A percentile compares a stretch with the other conserved stretches of the same genome.
phyloP scores from a whole-genome alignment of 2,113 vertebrate genomes.

The Panthera tigris region DNA sequence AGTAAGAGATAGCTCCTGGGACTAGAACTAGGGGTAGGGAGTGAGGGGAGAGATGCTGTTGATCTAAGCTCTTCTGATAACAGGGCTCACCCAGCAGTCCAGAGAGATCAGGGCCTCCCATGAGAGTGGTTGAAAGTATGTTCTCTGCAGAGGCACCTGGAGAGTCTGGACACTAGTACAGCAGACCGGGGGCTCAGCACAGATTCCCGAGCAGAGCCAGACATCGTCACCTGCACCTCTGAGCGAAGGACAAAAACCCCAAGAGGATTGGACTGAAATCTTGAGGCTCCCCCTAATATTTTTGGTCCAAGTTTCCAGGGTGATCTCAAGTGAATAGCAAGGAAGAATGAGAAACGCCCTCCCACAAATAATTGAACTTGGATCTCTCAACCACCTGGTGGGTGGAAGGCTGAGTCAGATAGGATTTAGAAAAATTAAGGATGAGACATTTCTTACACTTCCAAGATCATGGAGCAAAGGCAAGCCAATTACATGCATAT shows the following conservation, averaged over 20 bases:
- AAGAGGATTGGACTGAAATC: background rate
- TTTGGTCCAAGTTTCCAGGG: background rate
- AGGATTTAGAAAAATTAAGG: background rate
- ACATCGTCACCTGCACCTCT: background rate
- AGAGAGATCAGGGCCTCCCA: background rate
- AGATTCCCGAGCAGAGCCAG: background rate
- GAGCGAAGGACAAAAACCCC: background rate
- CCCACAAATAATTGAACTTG: background rate
- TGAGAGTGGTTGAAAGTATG: background rate
- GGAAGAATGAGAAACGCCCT: background rate
- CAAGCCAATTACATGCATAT: background rate
- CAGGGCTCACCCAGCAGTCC: background rate
- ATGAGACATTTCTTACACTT: conserved; percentile 11
- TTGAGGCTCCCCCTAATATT: background rate
- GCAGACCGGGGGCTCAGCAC: background rate
- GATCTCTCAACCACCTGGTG: background rate
- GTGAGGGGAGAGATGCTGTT: background rate
- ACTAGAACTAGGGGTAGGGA: background rate
- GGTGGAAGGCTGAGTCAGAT: conserved; percentile 30
- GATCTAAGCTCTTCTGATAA: background rate
- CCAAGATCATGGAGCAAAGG: background rate
- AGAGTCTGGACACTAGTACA: background rate
- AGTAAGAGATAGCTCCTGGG: background rate
- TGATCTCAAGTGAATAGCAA: background rate
- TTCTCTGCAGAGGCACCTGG: background rate